Evolutionary conservation across 2,797 vertebrate species (phyloP), one percentile per base, ranked within the genome.

Genomic region (Malurus leucopterus): DNA sequence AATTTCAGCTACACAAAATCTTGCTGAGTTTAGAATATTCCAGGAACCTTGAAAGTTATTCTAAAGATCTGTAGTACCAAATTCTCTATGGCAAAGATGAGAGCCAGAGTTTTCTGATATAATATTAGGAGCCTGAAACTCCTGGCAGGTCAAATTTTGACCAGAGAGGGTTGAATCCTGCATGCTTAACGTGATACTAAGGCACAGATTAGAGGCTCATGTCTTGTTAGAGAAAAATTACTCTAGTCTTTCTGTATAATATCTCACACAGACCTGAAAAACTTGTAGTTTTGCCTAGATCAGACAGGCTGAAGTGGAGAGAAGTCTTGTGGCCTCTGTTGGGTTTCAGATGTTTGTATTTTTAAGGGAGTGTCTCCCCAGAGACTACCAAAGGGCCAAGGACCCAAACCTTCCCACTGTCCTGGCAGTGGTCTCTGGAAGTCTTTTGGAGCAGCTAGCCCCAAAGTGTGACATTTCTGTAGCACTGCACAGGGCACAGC

Each of bases 1-100:
- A 77, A 78, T 49, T 85, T 40, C 47, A 88, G 63, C 30, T 93
- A 29, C 65, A 75, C 5, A 82, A 79, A 76, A 21, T 63, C 43
- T 54, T 54, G 7, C 8, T 6, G 8, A 68, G 27, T 65, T 20
- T 65, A 64, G n/a, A 77, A 71, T 24, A 54, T 36, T 57, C 29
- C 49, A 24, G 10, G 17, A 69, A 63, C 6, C 6, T 20, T 29
- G 3, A 6, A 38, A 59, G 20, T 15, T 65, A 21, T 36, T 63
- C 29, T 53, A 17, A 47, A 77, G 5, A n/a, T 36, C 20, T 40
- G 12, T 61, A 49, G 6, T 51, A 41, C 8, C 27, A 70, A 49
- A 57, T 65, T 77, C 46, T 41, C 9, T 59, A 19, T 15, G 30
- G 27, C 15, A 86, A 53, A 26, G 18, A 41, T 46, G 13, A 63